Conservation (phyloP, 2,797 vertebrate genomes). For the Silurus aristotelis region DNA sequence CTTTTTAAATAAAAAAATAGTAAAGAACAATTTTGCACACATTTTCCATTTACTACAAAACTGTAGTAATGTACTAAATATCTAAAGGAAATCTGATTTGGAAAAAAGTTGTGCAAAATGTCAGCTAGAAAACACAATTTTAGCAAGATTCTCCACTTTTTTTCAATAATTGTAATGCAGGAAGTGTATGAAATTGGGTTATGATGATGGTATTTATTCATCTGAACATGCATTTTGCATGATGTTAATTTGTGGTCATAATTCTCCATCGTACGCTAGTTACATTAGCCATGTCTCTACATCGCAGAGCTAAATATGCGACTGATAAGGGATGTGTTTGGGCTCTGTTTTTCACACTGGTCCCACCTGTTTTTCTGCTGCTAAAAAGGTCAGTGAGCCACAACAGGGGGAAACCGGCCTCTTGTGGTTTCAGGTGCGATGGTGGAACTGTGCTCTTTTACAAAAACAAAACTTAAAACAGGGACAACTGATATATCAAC, state of each 20-base stretch:
- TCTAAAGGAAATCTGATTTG: not conserved
- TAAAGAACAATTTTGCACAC: not conserved
- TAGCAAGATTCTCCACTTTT: not conserved
- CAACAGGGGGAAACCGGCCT: conserved; percentile 34
- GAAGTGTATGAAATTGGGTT: not conserved
- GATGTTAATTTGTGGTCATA: conserved; percentile 26
- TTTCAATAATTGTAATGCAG: not conserved
- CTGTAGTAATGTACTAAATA: no score
- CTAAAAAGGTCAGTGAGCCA: conserved; percentile 37
- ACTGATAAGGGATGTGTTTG: conserved; percentile 4
- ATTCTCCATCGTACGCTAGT: not conserved
- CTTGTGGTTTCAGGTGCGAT: conserved; percentile 39
- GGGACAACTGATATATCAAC: not conserved
- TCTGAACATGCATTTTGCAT: conserved; percentile 4
- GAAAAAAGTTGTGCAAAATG: not conserved
- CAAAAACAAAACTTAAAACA: conserved; percentile 48
- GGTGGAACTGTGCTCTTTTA: conserved; percentile 26
- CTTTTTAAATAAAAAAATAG: not conserved
- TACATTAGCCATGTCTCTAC: not conserved
- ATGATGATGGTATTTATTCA: not conserved
- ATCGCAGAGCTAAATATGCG: not conserved
- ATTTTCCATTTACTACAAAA: not conserved
- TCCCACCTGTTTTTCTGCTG: conserved; percentile 41
- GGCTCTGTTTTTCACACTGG: not conserved
- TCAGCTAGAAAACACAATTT: not conserved